A percentile compares a stretch with the other conserved stretches of the same genome.
Evolutionary conservation across 2,888 invertebrate genomes (phyloP).

Genomic region (Macrosiphum euphorbiae): DNA sequence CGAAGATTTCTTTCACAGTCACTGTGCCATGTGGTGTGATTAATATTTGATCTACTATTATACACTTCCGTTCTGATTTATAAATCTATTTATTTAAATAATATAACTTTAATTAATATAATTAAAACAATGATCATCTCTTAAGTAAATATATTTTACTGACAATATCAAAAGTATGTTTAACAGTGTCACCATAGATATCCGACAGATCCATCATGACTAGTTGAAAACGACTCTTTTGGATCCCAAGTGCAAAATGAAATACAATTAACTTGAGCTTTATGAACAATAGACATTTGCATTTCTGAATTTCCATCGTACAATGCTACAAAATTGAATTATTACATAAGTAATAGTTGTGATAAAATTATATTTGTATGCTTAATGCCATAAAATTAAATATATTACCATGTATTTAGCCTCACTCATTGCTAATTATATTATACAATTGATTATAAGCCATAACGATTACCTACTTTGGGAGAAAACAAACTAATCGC

Average conservation of each 20-base stretch:
- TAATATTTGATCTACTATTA: background rate
- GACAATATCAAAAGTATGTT: conserved; percentile 70
- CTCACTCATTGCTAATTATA: too few relatives aligned
- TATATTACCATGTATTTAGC: background rate
- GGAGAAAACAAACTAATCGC: too few relatives aligned
- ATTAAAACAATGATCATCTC: background rate
- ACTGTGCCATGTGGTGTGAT: conserved; percentile 69
- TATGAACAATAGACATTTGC: conserved; percentile 69
- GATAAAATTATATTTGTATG: too few relatives aligned
- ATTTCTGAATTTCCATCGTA: conserved; percentile 64
- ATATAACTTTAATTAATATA: background rate
- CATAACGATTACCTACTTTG: too few relatives aligned
- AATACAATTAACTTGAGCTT: conserved; percentile 70
- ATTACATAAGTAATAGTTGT: conserved; percentile 19
- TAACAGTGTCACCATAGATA: conserved; percentile 70
- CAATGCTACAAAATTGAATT: conserved; percentile 15
- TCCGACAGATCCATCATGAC: conserved; percentile 71
- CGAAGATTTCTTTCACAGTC: conserved; percentile 68
- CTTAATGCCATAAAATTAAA: too few relatives aligned
- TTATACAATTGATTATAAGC: too few relatives aligned
- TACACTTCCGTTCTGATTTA: too few relatives aligned
- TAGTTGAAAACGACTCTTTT: conserved; percentile 68
- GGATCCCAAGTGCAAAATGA: conserved; percentile 68
- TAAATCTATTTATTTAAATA: conserved; percentile 38
- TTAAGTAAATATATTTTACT: conserved; percentile 45